phyloP scores from a whole-genome alignment of 2,797 vertebrate species.

The Poeciliopsis presidionis region DNA sequence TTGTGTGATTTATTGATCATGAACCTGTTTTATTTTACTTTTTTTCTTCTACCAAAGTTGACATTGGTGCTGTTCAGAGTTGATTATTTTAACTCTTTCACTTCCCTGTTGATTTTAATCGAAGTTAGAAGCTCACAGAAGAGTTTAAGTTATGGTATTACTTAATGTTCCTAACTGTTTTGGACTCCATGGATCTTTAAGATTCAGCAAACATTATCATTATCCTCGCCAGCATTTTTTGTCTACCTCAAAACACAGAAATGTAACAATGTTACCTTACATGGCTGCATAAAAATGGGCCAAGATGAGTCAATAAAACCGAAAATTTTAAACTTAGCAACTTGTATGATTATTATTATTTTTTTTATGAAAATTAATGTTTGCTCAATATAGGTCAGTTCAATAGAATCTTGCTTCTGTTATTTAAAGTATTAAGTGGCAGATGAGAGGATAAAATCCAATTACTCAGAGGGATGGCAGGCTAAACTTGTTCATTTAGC shows the following conservation, averaged over 20 bases:
- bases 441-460: not conserved
- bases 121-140: not conserved
- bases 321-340: not conserved
- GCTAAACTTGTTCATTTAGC: not conserved
- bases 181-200: not conserved
- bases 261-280: not conserved
- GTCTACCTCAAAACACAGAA: not conserved
- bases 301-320: not conserved
- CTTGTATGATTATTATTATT: not conserved
- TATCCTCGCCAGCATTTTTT: not conserved
- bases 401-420: not conserved
- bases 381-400: not conserved
- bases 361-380: not conserved
- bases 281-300: not conserved
- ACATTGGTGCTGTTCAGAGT: not conserved
- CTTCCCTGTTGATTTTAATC: not conserved
- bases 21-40: not conserved
- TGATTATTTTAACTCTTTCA: not conserved
- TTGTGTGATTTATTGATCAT: not conserved
- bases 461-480: not conserved
- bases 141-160: not conserved
- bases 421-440: not conserved
- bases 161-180: not conserved
- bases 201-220: not conserved
- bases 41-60: not conserved